Evolutionary conservation across 2,888 invertebrate species (phyloP).

Genomic region (Brenthis daphne): DNA sequence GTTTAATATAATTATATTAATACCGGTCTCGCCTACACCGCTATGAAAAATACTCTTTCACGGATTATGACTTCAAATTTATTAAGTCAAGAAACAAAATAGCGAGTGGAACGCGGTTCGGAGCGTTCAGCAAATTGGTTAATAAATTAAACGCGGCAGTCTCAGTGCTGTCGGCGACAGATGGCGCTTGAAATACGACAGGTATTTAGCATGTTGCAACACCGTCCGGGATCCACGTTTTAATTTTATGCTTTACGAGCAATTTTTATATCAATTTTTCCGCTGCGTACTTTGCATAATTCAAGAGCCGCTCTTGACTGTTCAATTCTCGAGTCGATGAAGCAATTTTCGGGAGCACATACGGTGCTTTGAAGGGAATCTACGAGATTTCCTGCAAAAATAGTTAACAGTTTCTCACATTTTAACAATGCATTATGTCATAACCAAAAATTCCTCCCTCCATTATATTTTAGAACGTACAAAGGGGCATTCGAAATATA

Average conservation of each 20-base stretch:
- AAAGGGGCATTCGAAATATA: too few species aligned
- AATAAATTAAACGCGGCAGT: slow-evolving; percentile 81
- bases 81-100: slow-evolving; percentile 79
- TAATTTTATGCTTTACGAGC: slow-evolving; percentile 80
- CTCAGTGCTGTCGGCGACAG: slow-evolving; percentile 77
- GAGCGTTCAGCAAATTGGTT: slow-evolving; percentile 78
- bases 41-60: slow-evolving; percentile 59
- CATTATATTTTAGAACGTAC: too few species aligned
- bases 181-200: slow-evolving; percentile 80
- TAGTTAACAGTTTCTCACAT: background rate
- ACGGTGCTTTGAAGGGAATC: slow-evolving; percentile 42
- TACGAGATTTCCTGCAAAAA: background rate
- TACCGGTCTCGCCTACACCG: slow-evolving; percentile 45
- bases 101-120: slow-evolving; percentile 67
- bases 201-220: slow-evolving; percentile 81
- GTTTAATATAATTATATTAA: slow-evolving; percentile 42
- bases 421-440: background rate
- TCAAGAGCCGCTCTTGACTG: slow-evolving; percentile 59
- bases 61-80: slow-evolving; percentile 72
- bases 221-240: slow-evolving; percentile 73
- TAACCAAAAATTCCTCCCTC: background rate
- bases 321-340: slow-evolving; percentile 58
- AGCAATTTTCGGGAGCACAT: slow-evolving; percentile 58
- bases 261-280: slow-evolving; percentile 79
- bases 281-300: slow-evolving; percentile 67